Percentiles rank a stretch among this genome's conserved stretches.
Conservation (phyloP, 2,888 invertebrate species). For the Chirona hameri region DNA sequence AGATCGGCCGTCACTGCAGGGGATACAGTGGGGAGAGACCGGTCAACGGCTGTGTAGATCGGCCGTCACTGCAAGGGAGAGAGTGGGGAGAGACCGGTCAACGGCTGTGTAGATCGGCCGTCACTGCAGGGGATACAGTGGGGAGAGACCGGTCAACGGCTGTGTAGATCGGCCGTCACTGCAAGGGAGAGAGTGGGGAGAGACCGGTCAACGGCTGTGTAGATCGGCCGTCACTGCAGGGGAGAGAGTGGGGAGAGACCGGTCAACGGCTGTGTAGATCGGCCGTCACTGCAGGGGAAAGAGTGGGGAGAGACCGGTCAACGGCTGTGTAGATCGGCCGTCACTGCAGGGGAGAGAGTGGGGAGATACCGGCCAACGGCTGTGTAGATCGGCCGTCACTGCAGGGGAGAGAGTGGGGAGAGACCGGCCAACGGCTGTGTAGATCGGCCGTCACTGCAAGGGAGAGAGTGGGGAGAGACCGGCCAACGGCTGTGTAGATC, state of each 20-base stretch:
- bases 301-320: no score
- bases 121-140: constrained; percentile 33
- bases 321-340: constrained; percentile 32
- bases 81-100: no score
- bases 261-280: no score
- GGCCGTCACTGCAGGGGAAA: constrained; percentile 36
- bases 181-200: neutral
- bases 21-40: no score
- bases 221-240: constrained; percentile 38
- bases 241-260: no score
- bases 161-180: constrained; percentile 38
- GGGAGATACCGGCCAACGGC: no score
- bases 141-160: no score
- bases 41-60: no score
- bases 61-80: constrained; percentile 35
- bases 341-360: constrained; percentile 32
- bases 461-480: no score
- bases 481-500: no score
- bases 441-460: constrained; percentile 38
- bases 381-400: constrained; percentile 38
- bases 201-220: no score
- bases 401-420: neutral
- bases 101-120: constrained; percentile 32
- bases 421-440: no score
- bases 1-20: constrained; percentile 38